Evolutionary conservation across 2,797 vertebrate species (phyloP), one percentile per base, ranked within the genome.

Genomic region (Knipowitschia caucasica): DNA sequence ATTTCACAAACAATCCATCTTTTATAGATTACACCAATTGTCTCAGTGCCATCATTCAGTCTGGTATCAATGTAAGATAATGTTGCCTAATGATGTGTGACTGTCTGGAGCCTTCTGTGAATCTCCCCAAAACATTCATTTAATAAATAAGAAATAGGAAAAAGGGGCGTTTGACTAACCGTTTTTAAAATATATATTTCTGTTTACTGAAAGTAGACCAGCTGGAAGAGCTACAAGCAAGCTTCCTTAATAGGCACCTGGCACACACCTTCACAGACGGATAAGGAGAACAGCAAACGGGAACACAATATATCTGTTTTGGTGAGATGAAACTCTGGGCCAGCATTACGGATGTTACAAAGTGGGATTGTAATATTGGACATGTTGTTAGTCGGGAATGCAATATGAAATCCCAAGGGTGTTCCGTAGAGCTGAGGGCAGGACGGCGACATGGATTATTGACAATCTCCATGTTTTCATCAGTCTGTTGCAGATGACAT

Each of bases 261-360:
- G 35, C 40, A 47, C 27, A 14, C 47, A 63, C 50, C 53, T 39
- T 47, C 52, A 26, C 57, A 45, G 29, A 38, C 11, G 43, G 59
- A 44, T 33, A 62, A 64, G 67, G 62, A 40, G 61, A 55, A 68
- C 68, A 24, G 43, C 26, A 58, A 34, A 56, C 21, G 42, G 14
- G 46, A 63, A 58, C 21, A 34, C 31, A 50, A 21, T 26, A 47
- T 35, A 15, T 30, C n/a, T 54, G 38, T 31, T 58, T 62, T 39
- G 39, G 59, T 20, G 7, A 42, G 39, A 44, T 53, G 50, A 55
- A 12, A 59, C 36, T 62, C 26, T 29, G 33, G 55, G 45, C 8
- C 46, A 65, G 42, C 11, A 17, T 24, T 40, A 17, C 6, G 23
- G 6, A 54, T 52, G 23, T 67, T 14, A 59, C 21, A 18, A 30